phyloP scores from a whole-genome alignment of 2,113 vertebrate species.

The Phyllostomus discolor region DNA sequence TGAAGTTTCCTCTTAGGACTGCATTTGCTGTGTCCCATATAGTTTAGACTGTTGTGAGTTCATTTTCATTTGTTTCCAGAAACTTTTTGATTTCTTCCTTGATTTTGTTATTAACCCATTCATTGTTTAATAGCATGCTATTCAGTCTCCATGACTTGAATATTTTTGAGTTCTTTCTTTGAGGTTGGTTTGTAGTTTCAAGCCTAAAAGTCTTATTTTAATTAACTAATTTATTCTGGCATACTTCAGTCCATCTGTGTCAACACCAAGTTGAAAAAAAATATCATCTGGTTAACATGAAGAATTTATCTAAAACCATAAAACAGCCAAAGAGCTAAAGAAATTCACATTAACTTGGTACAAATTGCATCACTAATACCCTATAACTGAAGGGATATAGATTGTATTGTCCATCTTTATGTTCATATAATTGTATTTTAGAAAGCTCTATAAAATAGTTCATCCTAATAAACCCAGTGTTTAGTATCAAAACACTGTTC shows the following conservation, averaged over 20 bases:
- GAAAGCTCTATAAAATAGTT: constrained; percentile 25
- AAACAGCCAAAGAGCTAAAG: not conserved
- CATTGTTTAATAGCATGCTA: no score
- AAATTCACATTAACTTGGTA: not conserved
- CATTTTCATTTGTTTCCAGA: no score
- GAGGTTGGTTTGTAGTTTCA: no score
- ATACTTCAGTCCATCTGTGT: not conserved
- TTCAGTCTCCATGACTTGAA: no score
- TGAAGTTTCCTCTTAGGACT: no score
- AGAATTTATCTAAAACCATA: constrained; percentile 10
- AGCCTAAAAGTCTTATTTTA: not conserved
- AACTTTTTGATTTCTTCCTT: no score
- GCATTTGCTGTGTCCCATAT: no score
- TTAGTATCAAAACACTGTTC: constrained; percentile 23
- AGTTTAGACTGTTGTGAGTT: no score
- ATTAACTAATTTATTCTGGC: not conserved
- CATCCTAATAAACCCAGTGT: constrained; percentile 19
- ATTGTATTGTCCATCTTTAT: not conserved
- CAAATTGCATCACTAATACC: not conserved
- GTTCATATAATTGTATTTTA: not conserved
- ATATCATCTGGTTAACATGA: not conserved
- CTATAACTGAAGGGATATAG: not conserved
- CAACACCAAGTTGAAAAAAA: constrained; percentile 2
- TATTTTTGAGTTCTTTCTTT: no score
- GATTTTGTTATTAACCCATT: no score